Evolutionary conservation across 2,113 vertebrate genomes (phyloP).

Genomic region (Mormyrus iriodes): DNA sequence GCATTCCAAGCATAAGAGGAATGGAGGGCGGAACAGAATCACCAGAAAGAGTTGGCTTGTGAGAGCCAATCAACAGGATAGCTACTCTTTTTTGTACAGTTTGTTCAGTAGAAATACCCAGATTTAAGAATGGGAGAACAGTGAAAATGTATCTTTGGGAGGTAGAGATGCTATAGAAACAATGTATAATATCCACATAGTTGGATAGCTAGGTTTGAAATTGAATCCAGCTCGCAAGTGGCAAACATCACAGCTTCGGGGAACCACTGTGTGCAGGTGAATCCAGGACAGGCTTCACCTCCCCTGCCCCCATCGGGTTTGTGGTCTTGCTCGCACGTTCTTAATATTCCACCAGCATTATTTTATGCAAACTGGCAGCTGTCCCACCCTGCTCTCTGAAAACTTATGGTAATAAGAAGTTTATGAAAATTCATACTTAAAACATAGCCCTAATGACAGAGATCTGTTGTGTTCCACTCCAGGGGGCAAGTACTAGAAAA

Average conservation of each 20-base stretch:
- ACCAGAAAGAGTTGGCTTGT: not conserved
- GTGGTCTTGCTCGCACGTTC: not conserved
- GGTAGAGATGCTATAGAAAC: not conserved
- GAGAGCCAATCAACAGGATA: not conserved
- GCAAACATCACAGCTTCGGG: not conserved
- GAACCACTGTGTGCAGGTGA: not conserved
- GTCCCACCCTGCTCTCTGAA: conserved; percentile 13
- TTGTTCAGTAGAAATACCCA: not conserved
- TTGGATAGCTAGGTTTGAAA: not conserved
- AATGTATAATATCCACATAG: not conserved
- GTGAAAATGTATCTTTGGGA: not conserved
- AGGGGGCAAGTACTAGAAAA: conserved; percentile 30
- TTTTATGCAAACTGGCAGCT: conserved; percentile 12
- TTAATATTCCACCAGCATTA: conserved; percentile 1
- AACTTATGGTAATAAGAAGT: conserved; percentile 46
- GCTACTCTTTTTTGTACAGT: not conserved
- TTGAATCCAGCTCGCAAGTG: not conserved
- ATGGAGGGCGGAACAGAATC: not conserved
- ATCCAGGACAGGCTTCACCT: not conserved
- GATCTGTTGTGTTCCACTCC: conserved; percentile 34
- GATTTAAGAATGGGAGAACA: not conserved
- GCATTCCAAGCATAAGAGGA: not conserved
- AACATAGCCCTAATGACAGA: conserved; percentile 43
- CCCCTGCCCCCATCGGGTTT: not conserved
- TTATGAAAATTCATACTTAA: conserved; percentile 45